A percentile compares a stretch with the other conserved stretches of the same genome.
phyloP scores from a whole-genome alignment of 2,113 vertebrate species.

The Petrocephalus microphthalmus region DNA sequence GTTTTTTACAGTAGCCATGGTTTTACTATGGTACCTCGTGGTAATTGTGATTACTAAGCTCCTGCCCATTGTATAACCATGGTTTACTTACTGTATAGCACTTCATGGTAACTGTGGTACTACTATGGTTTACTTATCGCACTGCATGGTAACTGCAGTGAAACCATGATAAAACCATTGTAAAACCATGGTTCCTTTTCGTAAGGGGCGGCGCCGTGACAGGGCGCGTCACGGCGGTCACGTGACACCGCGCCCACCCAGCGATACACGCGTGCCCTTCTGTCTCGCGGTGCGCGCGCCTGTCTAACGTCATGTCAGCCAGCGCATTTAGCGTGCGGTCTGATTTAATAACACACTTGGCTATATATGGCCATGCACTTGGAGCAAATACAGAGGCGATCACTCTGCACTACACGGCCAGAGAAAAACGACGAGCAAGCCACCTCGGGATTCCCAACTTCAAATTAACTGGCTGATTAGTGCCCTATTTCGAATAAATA shows the following conservation, averaged over 20 bases:
- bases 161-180: too few relatives aligned
- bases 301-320: background rate
- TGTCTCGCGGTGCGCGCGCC: background rate
- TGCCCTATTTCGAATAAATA: background rate
- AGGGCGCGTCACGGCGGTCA: background rate
- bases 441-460: background rate
- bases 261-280: background rate
- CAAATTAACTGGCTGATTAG: background rate
- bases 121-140: too few relatives aligned
- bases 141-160: too few relatives aligned
- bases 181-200: too few relatives aligned
- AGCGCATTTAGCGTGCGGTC: background rate
- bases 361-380: background rate
- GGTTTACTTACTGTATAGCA: too few relatives aligned
- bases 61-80: too few relatives aligned
- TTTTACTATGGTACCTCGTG: too few relatives aligned
- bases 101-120: too few relatives aligned
- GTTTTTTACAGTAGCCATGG: too few relatives aligned
- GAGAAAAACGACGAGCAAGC: background rate
- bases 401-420: background rate
- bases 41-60: too few relatives aligned
- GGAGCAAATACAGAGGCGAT: background rate
- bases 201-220: too few relatives aligned
- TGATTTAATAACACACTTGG: background rate
- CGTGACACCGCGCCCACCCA: background rate